Evolutionary conservation across 2,797 vertebrate genomes (phyloP), one percentile per base, ranked within the genome.

Genomic region (Prionace glauca): DNA sequence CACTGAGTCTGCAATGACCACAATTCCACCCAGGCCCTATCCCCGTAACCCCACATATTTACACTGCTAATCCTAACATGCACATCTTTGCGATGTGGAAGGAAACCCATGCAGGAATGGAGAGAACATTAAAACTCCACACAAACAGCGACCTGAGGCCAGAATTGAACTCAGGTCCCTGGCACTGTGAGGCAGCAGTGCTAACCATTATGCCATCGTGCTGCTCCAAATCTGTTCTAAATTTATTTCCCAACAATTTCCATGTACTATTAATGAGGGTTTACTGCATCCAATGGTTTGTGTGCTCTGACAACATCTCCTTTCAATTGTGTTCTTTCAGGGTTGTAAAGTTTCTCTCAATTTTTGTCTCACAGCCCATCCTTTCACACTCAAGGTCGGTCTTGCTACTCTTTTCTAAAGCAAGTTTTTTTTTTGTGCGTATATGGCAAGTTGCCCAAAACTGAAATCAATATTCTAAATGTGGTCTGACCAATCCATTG

Each of bases 381-480:
- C 81, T 41, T 84, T 84, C 20, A 45, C 81, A 84, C 41, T 1
- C 1, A 41, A 84, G 81, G 45, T 45, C 81, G 45, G 41, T 24
- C 81, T 84, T 22, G 81, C 41, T 45, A 41, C 20, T 45, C 81
- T 24, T 24, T 41, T 84, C 81, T 84, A 24, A 45, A 24, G 18
- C 41, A 24, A 45, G 81, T 84, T n/a, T 77, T 77, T 77, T 77
- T 77, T n/a, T 77, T 56, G 50, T 56, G 50, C 50, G 32, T 14
- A 7, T 18, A 22, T 84, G 81, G 81, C 81, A 84, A 45, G 41
- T 24, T 84, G 36, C 81, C 81, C 81, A 84, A 22, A 45, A 84
- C 81, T 84, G 81, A 84, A 84, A 84, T 84, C 81, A 84, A 84
- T 84, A 84, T 84, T 84, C 81, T 84, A 45, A 24, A 84, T 45